Evolutionary conservation across 2,797 vertebrate genomes (phyloP).

Genomic region (Crax fasciolata): DNA sequence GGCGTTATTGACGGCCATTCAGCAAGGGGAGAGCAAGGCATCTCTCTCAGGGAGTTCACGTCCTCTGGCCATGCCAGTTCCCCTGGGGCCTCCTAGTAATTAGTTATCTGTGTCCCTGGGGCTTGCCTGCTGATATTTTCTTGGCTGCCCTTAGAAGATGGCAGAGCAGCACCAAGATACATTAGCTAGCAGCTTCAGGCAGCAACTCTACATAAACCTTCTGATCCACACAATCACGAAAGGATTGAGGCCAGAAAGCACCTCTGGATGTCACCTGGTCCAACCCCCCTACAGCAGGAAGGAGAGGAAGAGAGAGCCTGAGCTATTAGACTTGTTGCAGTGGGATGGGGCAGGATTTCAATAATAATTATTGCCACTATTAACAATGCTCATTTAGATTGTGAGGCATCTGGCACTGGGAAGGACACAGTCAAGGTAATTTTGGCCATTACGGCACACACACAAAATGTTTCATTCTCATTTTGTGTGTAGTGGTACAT

Average conservation of each 20-base stretch:
- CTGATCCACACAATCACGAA: not conserved
- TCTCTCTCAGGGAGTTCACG: not conserved
- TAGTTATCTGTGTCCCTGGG: not conserved
- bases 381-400: constrained; percentile 15
- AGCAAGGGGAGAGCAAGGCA: not conserved
- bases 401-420: constrained; percentile 8
- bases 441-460: not conserved
- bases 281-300: not conserved
- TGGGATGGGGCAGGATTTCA: not conserved
- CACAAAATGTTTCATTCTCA: not conserved
- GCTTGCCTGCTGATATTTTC: not conserved
- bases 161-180: not conserved
- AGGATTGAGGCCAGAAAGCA: not conserved
- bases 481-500: not conserved
- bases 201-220: not conserved
- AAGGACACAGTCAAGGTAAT: constrained; percentile 10
- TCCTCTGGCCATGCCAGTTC: not conserved
- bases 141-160: not conserved
- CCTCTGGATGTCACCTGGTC: not conserved
- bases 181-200: not conserved
- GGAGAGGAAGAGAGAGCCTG: not conserved
- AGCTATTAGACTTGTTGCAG: not conserved
- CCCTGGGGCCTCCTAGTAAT: not conserved
- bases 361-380: constrained; percentile 27
- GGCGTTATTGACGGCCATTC: rapidly evolving